phyloP scores from a whole-genome alignment of 2,888 invertebrate species.

The Lithophane socia region DNA sequence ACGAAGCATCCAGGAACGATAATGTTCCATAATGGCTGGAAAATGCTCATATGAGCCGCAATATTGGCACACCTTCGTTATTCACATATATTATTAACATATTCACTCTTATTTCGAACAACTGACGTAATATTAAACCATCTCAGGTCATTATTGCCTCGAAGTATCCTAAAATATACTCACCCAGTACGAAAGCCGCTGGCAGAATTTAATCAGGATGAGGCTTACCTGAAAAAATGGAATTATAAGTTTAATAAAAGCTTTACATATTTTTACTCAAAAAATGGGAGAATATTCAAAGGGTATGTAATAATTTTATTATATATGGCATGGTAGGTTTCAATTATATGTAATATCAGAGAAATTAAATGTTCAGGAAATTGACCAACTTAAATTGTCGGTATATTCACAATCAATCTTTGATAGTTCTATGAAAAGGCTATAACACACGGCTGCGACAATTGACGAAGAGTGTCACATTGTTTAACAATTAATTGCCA shows the following conservation, averaged over 20 bases:
- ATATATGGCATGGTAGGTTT: too few relatives aligned
- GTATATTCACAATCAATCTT: not conserved
- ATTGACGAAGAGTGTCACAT: not conserved
- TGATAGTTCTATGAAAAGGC: not conserved
- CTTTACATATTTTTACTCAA: too few relatives aligned
- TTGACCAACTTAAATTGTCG: not conserved
- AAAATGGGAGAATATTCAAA: not conserved
- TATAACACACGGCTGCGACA: not conserved
- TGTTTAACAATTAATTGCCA: not conserved
- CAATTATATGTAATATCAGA: too few relatives aligned
- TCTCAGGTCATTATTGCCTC: not conserved
- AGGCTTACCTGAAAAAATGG: slow-evolving; percentile 60
- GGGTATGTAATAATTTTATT: not conserved
- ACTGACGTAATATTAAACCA: not conserved
- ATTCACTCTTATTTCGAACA: not conserved
- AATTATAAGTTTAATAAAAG: not conserved
- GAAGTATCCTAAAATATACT: slow-evolving; percentile 17
- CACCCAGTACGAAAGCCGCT: slow-evolving; percentile 28
- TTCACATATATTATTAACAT: too few relatives aligned
- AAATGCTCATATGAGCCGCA: not conserved
- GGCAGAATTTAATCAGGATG: slow-evolving; percentile 31
- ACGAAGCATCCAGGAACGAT: not conserved
- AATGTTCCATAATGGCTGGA: not conserved
- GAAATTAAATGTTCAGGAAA: not conserved
- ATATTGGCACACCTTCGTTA: not conserved